Conservation (phyloP, 1,140 invertebrate genomes). For the Macrobrachium nipponense region DNA sequence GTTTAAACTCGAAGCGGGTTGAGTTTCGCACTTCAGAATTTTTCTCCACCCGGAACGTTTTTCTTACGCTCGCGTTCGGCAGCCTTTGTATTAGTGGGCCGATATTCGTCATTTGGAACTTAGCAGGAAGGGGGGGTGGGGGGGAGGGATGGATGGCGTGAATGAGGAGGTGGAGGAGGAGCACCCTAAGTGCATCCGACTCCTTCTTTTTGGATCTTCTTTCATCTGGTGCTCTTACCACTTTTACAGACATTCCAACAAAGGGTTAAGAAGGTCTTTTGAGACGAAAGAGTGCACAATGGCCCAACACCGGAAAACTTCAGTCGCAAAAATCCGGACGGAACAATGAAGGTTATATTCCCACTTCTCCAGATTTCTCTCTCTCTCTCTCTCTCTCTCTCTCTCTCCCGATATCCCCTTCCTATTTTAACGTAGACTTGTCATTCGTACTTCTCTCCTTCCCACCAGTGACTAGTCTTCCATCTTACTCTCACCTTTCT, state of each 20-base stretch:
- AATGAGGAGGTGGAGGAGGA: slow-evolving; percentile 5
- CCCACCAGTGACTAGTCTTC: background rate
- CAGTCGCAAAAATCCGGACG: too few relatives aligned
- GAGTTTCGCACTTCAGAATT: too few relatives aligned
- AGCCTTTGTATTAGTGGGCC: background rate
- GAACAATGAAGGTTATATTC: background rate
- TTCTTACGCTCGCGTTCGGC: background rate
- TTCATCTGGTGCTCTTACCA: too few relatives aligned
- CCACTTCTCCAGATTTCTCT: background rate
- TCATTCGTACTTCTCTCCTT: background rate
- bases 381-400: slow-evolving; percentile 2
- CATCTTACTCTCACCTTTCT: background rate
- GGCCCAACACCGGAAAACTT: too few relatives aligned
- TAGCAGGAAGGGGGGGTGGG: background rate
- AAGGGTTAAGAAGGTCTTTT: too few relatives aligned
- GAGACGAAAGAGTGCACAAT: too few relatives aligned
- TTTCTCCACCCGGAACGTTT: background rate
- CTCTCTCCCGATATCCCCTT: background rate
- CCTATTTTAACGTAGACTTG: background rate
- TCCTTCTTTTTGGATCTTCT: too few relatives aligned
- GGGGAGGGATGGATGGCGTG: background rate
- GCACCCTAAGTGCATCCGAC: background rate
- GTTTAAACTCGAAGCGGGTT: too few relatives aligned
- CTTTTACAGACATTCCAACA: too few relatives aligned
- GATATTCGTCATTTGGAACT: slow-evolving; percentile 5